Percentiles rank a stretch among this genome's conserved stretches.
Evolutionary conservation across 2,888 invertebrate genomes (phyloP).

Genomic region (Poecilus cupreus): DNA sequence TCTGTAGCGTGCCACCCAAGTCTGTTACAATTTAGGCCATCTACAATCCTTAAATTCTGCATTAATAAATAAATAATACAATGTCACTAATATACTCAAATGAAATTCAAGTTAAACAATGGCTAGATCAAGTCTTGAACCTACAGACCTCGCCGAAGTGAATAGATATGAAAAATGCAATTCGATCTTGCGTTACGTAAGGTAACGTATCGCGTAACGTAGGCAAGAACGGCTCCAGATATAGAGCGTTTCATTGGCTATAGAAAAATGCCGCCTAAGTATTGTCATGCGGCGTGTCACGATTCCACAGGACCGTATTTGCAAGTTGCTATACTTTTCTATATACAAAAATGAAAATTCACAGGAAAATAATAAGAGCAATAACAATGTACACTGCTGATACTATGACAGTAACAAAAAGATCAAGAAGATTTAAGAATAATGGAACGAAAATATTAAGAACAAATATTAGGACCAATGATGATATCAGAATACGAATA

Average conservation of each 20-base stretch:
- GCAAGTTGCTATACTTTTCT: no score
- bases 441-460: no score
- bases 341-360: no score
- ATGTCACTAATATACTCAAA: slow-evolving; percentile 47
- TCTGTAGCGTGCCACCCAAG: background rate
- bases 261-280: slow-evolving; percentile 25
- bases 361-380: no score
- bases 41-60: background rate
- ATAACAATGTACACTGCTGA: background rate
- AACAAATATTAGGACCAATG: no score
- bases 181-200: slow-evolving; percentile 49
- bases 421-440: no score
- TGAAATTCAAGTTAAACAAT: slow-evolving; percentile 50
- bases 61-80: slow-evolving; percentile 7
- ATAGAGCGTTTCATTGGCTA: slow-evolving; percentile 18
- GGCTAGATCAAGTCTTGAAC: background rate
- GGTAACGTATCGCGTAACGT: slow-evolving; percentile 8
- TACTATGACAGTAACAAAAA: no score
- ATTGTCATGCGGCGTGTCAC: slow-evolving; percentile 9
- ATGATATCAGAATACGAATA: no score
- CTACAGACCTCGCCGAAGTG: background rate
- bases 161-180: slow-evolving; percentile 45
- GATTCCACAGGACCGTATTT: background rate
- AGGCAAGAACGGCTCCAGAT: slow-evolving; percentile 18
- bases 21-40: slow-evolving; percentile 18